Evolutionary conservation across 1,140 invertebrate genomes (phyloP), one percentile per base, ranked within the genome.

Genomic region (Drosophila ficusphila): DNA sequence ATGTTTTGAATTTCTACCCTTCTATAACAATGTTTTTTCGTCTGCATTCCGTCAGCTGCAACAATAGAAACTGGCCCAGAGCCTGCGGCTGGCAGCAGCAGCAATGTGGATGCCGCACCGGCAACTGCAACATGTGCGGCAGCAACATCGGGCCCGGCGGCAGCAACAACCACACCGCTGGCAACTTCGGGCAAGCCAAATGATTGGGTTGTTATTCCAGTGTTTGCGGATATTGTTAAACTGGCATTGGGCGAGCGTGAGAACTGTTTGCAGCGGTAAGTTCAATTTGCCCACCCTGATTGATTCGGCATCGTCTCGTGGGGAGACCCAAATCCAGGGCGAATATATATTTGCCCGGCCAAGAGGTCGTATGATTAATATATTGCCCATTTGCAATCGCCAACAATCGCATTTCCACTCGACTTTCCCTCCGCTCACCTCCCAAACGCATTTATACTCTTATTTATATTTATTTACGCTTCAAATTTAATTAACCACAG

Each of bases 161-260:
- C 53, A 18, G 21, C 27, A 38, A 31, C 64, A 76, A 58, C 72
- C 70, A 44, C 62, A 52, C 21, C 68, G 67, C 39, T 52, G 49
- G 25, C 61, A 27, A 44, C 53, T 42, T 34, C 34, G 39, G 71
- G 51, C 25, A 89, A 91, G 68, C 77, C 85, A 44, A 90, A 91
- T 73, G 90, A 91, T 81, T 91, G 90, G 89, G 90, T 91, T 73
- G 90, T 90, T 70, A 90, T 91, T 76, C 90, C 90, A 38, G 90
- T 91, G 62, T 91, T 91, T 90, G 78, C 83, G 73, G 90, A 91
- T 83, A 91, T 91, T 81, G 90, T 91, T 74, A 90, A 90, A 82
- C 83, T 91, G 76, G 90, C 90, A 44, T 25, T 90, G 67, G 72
- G 58, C 53, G 89, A 86, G 72, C 85, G 90, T 60, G 88, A 90